phyloP scores from a whole-genome alignment of 2,888 invertebrate species.

The Cryptus viduatorius region DNA sequence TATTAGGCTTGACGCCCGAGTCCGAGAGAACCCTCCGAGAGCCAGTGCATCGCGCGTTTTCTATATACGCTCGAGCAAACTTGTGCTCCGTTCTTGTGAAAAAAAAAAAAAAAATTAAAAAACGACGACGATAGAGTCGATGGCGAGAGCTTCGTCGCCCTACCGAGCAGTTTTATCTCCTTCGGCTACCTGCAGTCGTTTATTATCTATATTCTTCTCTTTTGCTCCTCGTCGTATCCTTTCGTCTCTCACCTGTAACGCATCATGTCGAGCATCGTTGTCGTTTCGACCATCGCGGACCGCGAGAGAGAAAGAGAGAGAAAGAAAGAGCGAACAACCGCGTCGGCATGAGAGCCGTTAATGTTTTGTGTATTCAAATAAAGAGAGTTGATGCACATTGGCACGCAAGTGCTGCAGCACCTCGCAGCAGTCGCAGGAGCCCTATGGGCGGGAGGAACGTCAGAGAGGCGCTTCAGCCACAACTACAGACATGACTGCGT shows the following conservation, averaged over 20 bases:
- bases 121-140: slow-evolving; percentile 20
- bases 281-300: slow-evolving; percentile 55
- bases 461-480: slow-evolving; percentile 40
- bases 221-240: slow-evolving; percentile 16
- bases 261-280: not conserved
- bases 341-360: slow-evolving; percentile 74
- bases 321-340: not conserved
- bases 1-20: slow-evolving; percentile 75
- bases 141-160: slow-evolving; percentile 48
- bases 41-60: slow-evolving; percentile 19
- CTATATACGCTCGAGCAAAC: slow-evolving; percentile 19
- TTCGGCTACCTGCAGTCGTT: slow-evolving; percentile 19
- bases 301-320: slow-evolving; percentile 32
- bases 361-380: slow-evolving; percentile 84
- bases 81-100: slow-evolving; percentile 6
- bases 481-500: slow-evolving; percentile 60
- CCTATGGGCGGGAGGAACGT: slow-evolving; percentile 51
- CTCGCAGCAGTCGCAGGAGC: slow-evolving; percentile 31
- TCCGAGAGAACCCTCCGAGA: slow-evolving; percentile 26
- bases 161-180: slow-evolving; percentile 17
- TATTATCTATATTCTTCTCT: slow-evolving; percentile 31
- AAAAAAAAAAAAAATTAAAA: slow-evolving; percentile 4
- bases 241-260: slow-evolving; percentile 14
- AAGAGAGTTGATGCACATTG: slow-evolving; percentile 79
- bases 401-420: slow-evolving; percentile 76